Evolutionary conservation across 2,888 invertebrate species (phyloP), one percentile per base, ranked within the genome.

Genomic region (Lasiommata megera): DNA sequence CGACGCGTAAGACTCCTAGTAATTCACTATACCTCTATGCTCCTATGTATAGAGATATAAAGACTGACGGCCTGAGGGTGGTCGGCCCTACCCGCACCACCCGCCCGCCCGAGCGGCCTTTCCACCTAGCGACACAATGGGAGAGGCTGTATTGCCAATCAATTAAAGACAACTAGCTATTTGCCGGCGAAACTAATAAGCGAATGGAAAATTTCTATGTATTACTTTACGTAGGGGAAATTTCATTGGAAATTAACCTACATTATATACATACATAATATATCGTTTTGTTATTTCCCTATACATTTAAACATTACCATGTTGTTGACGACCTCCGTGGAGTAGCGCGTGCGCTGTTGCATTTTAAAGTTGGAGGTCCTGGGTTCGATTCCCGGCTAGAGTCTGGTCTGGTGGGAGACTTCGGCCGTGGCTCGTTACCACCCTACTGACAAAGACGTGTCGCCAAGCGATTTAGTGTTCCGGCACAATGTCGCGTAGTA

Each of bases 61-160:
- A n/a, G 1, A 1, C 3, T n/a, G 11, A 11, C 3, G 11, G 34
- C 34, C 1, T 12, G 3, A 23, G 51, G 51, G 51, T 23, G 29
- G 29, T 11, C 7, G 46, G 7, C 38, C n/a, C n/a, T n/a, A n/a
- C n/a, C n/a, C n/a, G n/a, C n/a, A n/a, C 37, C 23, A 44, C 52
- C 18, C 56, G 6, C 44, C 44, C 37, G 34, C 8, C 18, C 37
- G 23, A 23, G 23, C 3, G 2, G 16, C 16, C 17, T 16, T 9
- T 12, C 38, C 31, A n/a, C n/a, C n/a, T n/a, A n/a, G n/a, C 28
- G 37, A 37, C 18, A 3, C 37, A 23, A 44, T 53, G 57, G 57
- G 53, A 53, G 57, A 57, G 57, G 53, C 57, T 53, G 38, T 53
- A 53, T 57, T 57, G 17, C 38, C 57, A 57, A 57, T 57, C 53